Evolutionary conservation across 2,113 vertebrate genomes (phyloP).

Genomic region (human): DNA sequence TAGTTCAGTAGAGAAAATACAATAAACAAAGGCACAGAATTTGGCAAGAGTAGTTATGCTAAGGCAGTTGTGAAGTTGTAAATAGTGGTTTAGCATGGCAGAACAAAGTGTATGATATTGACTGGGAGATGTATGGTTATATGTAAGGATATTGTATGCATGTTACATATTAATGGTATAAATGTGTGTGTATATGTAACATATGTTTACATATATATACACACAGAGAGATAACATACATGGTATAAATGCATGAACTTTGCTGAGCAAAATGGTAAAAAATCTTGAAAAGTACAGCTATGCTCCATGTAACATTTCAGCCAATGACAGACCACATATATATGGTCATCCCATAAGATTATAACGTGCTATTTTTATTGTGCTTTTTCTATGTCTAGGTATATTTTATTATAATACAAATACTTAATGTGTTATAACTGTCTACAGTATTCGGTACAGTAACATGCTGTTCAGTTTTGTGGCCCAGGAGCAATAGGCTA

Average conservation of each 20-base stretch:
- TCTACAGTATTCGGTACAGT: background rate
- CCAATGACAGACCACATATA: background rate
- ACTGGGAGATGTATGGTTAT: background rate
- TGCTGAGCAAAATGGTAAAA: conserved; percentile 20
- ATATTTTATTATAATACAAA: background rate
- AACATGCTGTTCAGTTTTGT: background rate
- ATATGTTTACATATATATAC: background rate
- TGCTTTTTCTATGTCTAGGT: background rate
- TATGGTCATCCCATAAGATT: background rate
- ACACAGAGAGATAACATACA: background rate
- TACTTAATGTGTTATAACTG: background rate
- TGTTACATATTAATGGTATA: too few species aligned
- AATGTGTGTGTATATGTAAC: background rate
- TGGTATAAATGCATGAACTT: background rate
- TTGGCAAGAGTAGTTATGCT: background rate
- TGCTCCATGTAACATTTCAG: background rate
- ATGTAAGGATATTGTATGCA: background rate
- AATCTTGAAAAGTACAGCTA: background rate
- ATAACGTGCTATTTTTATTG: background rate
- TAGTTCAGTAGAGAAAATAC: background rate
- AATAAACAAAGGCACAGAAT: background rate
- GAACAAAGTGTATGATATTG: background rate
- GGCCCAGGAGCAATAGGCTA: background rate
- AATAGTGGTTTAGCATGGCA: background rate
- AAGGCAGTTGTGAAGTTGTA: background rate